Evolutionary conservation across 2,113 vertebrate genomes (phyloP).

Genomic region (Melanostigma gelatinosum): DNA sequence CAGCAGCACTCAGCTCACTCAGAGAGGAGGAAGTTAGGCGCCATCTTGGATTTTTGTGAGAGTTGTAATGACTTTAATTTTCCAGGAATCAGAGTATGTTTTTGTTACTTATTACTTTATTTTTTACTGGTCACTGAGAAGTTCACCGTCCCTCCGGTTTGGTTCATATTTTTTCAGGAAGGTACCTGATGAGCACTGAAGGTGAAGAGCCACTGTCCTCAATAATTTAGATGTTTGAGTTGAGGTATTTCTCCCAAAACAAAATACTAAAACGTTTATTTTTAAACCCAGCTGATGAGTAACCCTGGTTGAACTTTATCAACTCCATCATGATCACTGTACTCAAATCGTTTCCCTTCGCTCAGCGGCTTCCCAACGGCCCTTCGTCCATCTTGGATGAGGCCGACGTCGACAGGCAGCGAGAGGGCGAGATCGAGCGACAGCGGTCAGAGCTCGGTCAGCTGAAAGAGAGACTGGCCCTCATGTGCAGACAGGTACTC

Average conservation of each 20-base stretch:
- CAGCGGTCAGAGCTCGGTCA: constrained; percentile 90
- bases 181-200: no score
- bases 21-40: neutral
- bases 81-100: neutral
- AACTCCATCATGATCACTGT: neutral
- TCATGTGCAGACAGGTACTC: constrained; percentile 89
- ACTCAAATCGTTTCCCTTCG: neutral
- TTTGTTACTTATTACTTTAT: neutral
- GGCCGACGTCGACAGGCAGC: constrained; percentile 80
- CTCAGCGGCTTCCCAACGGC: constrained; percentile 89
- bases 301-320: neutral
- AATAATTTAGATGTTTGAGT: neutral
- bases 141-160: no score
- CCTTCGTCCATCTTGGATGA: constrained; percentile 82
- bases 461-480: constrained; percentile 89
- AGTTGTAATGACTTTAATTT: neutral
- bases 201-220: neutral
- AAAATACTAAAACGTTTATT: neutral
- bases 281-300: neutral
- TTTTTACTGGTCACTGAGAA: no score
- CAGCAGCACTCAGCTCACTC: neutral
- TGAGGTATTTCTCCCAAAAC: no score
- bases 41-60: neutral
- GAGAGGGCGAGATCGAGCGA: constrained; percentile 88
- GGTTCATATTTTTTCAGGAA: no score